Evolutionary conservation across 1,140 invertebrate species (phyloP).

Genomic region (Anastrepha ludens): DNA sequence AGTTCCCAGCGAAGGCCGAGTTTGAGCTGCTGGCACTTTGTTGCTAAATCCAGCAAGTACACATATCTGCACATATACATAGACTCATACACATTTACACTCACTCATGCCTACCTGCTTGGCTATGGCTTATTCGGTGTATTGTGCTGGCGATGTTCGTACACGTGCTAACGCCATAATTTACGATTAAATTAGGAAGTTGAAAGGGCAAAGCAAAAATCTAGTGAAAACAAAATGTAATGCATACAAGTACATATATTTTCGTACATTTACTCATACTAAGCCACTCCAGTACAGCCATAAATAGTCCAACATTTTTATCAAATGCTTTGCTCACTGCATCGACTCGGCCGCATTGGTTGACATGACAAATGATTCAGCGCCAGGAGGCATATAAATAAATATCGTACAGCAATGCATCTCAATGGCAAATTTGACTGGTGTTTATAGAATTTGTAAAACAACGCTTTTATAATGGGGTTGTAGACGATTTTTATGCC

Average conservation of each 20-base stretch:
- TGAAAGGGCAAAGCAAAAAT: slow-evolving; percentile 55
- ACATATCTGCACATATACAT: not conserved
- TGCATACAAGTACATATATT: not conserved
- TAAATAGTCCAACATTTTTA: slow-evolving; percentile 5
- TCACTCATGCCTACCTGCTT: not conserved
- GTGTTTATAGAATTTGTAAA: slow-evolving; percentile 49
- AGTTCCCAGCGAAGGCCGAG: not conserved
- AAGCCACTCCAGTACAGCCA: slow-evolving; percentile 17
- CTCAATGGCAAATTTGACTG: slow-evolving; percentile 1
- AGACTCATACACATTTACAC: not conserved
- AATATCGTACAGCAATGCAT: not conserved
- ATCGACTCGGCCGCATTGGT: not conserved
- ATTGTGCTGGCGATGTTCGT: not conserved
- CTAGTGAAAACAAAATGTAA: not conserved
- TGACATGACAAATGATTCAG: slow-evolving; percentile 44
- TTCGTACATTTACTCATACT: not conserved
- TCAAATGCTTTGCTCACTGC: not conserved
- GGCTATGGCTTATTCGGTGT: not conserved
- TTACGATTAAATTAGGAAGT: slow-evolving; percentile 59
- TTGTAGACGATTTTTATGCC: not conserved
- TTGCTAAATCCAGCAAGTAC: not conserved
- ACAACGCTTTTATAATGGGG: slow-evolving; percentile 7
- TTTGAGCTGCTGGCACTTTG: not conserved
- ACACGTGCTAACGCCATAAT: slow-evolving; percentile 58
- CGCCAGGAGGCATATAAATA: not conserved